A percentile compares a stretch with the other conserved stretches of the same genome.
Evolutionary conservation across 2,888 invertebrate genomes (phyloP).

Genomic region (Nowickia ferox): DNA sequence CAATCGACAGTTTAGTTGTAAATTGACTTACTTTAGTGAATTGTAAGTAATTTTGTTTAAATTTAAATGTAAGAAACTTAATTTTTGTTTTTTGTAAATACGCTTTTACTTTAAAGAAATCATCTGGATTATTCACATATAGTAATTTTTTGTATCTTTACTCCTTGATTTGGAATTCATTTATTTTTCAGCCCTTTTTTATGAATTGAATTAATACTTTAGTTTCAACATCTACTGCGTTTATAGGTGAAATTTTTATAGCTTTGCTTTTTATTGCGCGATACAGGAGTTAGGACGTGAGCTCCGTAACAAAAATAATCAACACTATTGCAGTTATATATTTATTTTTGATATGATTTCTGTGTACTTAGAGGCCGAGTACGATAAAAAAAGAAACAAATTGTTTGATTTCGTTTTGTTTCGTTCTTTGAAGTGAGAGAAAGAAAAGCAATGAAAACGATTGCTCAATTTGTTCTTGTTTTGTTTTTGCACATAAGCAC

Average conservation of each 20-base stretch:
- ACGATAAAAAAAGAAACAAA: no score
- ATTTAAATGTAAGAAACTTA: not conserved
- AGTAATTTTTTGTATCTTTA: not conserved
- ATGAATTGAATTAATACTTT: not conserved
- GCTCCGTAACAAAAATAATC: no score
- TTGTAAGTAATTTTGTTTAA: not conserved
- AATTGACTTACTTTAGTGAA: not conserved
- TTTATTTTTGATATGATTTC: no score
- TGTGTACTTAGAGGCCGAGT: no score
- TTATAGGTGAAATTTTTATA: not conserved
- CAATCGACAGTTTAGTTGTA: not conserved
- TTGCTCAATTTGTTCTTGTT: no score
- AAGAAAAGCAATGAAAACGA: no score
- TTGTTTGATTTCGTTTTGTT: no score
- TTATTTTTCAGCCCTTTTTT: not conserved
- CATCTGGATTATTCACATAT: not conserved
- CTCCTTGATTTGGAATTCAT: not conserved
- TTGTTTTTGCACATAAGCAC: no score
- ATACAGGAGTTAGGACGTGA: no score
- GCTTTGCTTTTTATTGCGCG: no score
- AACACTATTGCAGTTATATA: no score
- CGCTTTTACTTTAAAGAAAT: not conserved
- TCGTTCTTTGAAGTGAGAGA: no score
- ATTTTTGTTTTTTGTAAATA: not conserved
- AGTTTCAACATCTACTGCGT: not conserved